Base-by-base conservation (phyloP, 2,888 invertebrate genomes). In the Cosmia pyralina region DNA sequence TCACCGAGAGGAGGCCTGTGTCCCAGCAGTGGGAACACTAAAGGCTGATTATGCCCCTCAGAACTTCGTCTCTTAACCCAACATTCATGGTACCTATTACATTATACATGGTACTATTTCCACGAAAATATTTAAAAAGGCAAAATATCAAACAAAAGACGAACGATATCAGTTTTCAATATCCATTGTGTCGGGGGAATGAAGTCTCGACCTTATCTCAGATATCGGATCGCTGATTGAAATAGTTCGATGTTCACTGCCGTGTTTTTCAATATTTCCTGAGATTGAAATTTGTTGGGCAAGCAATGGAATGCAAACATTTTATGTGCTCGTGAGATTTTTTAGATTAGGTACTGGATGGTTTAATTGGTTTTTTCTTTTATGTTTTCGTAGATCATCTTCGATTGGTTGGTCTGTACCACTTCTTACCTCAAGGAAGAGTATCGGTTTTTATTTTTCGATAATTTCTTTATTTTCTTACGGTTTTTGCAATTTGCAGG, bases 141-240 rank as follows among this genome's bases (percentile, higher is more conserved):
- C 44, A 53, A 69, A 69, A 69, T 67, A 68, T 69, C 87, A 83
- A 84, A 87, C 86, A 87, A 87, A 83, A 79, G 81, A 70, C 74
- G 75, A 75, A 60, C 69, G 46, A 72, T 79, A 82, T 84, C 84
- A 79, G 78, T 74, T 87, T 82, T 79, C 82, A 84, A 81, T 83
- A 83, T 79, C 87, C 79, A 85, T 88, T 88, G 87, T 87, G 85
- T 72, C 62, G 62, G 75, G 70, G 74, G 84, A 86, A 86, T 82
- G 86, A 86, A 83, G 84, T 85, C 82, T 73, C 83, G 80, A 80
- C 82, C 87, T 80, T 85, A 87, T 87, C 87, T 82, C 70, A 71
- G 79, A 81, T 81, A 82, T 80, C 85, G 82, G 76, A 86, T 83
- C 83, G 70, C 74, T 84, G 85, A 87, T 85, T 87, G 82, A 76